Evolutionary conservation across 1,140 invertebrate genomes (phyloP).

Genomic region (Latrodectus geometricus): DNA sequence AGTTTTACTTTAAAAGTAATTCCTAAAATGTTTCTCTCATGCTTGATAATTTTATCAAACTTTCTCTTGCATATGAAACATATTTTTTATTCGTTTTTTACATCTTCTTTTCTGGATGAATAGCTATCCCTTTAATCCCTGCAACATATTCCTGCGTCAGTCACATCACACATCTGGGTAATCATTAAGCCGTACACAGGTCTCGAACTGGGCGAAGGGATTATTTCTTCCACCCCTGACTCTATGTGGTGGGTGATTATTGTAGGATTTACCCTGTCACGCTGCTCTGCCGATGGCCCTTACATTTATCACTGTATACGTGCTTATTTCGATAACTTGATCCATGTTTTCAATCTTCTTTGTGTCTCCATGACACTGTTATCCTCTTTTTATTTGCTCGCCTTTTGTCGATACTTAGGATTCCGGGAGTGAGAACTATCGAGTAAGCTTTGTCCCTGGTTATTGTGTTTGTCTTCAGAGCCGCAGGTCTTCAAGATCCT

Average conservation of each 20-base stretch:
- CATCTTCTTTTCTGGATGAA: background rate
- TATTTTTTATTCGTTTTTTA: no score
- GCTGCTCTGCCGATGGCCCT: constrained; percentile 27
- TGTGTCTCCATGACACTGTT: constrained; percentile 16
- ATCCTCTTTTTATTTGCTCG: background rate
- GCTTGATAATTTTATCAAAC: no score
- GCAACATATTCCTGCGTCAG: constrained; percentile 39
- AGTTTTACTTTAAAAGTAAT: no score
- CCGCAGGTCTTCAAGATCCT: no score
- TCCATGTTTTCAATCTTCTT: constrained; percentile 55
- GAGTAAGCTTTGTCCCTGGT: no score
- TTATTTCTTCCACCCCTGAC: constrained; percentile 45
- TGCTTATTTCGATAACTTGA: constrained; percentile 56
- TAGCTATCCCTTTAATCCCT: constrained; percentile 32
- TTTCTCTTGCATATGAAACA: no score
- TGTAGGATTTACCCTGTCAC: constrained; percentile 42
- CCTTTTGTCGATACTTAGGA: background rate
- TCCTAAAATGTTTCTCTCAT: no score
- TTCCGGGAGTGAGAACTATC: no score
- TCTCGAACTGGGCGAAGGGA: constrained; percentile 33
- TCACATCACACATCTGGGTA: constrained; percentile 49
- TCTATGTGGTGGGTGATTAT: constrained; percentile 33
- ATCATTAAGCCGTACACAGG: constrained; percentile 55
- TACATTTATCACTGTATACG: constrained; percentile 31
- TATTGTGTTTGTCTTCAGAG: no score